Evolutionary conservation across 1,140 invertebrate genomes (phyloP).

Genomic region (Cydia splendana): DNA sequence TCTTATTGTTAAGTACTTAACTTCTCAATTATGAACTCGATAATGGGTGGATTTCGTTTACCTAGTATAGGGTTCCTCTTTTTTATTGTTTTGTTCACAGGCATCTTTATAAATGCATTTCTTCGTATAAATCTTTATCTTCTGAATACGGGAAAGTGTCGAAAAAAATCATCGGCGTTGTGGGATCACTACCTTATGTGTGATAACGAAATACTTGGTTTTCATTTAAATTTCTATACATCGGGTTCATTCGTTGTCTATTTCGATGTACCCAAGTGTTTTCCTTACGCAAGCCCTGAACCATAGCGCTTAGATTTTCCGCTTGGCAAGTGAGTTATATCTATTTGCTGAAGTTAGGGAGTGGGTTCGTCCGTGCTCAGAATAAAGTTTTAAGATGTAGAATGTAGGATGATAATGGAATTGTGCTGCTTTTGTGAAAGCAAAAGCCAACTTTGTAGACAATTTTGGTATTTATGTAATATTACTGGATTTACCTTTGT

Average conservation of each 20-base stretch:
- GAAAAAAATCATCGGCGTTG: too few species aligned
- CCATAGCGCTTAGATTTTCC: slow-evolving; percentile 31
- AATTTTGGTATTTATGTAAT: not conserved
- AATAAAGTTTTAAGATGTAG: slow-evolving; percentile 27
- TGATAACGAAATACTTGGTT: too few species aligned
- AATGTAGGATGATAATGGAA: not conserved
- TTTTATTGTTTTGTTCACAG: too few species aligned
- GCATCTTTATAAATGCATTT: too few species aligned
- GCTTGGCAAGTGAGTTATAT: slow-evolving; percentile 34
- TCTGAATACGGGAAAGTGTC: too few species aligned
- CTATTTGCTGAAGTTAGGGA: slow-evolving; percentile 35
- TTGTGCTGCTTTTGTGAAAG: not conserved
- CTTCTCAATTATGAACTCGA: too few species aligned
- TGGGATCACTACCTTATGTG: too few species aligned
- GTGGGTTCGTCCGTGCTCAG: slow-evolving; percentile 26
- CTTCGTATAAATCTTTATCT: too few species aligned
- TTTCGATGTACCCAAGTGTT: not conserved
- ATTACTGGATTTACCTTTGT: not conserved
- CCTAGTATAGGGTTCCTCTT: too few species aligned
- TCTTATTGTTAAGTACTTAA: too few species aligned
- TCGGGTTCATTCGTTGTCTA: not conserved
- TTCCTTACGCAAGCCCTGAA: not conserved
- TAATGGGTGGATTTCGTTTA: too few species aligned
- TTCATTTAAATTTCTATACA: too few species aligned
- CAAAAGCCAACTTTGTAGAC: not conserved